Conservation (phyloP, 1,140 invertebrate species). For the Leptonema lineaticorne region DNA sequence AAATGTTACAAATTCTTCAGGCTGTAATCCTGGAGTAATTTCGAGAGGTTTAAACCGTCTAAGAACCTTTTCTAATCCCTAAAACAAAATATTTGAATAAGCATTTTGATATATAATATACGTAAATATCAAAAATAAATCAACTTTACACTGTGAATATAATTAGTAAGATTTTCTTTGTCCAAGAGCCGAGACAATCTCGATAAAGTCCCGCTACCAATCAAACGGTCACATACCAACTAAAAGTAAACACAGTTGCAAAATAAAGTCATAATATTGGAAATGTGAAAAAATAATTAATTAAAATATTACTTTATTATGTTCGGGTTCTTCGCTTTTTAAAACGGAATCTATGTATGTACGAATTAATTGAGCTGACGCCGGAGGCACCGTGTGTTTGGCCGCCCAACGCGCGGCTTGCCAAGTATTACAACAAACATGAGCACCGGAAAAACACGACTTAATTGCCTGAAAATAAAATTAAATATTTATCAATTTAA, state of each 20-base stretch:
- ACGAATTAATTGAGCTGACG: constrained; percentile 25
- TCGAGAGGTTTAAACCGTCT: constrained; percentile 46
- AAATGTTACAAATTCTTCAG: constrained; percentile 52
- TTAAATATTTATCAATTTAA: not conserved
- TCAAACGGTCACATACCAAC: constrained; percentile 27
- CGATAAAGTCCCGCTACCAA: constrained; percentile 24
- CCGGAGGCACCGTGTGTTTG: constrained; percentile 34
- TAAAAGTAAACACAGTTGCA: constrained; percentile 9
- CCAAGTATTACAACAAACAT: constrained; percentile 53
- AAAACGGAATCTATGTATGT: constrained; percentile 33
- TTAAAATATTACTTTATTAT: constrained; percentile 16
- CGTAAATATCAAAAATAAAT: not conserved
- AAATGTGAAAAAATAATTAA: not conserved
- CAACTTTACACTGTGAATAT: constrained; percentile 49
- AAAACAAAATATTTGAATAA: not conserved
- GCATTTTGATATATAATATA: not conserved
- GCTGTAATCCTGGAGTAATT: constrained; percentile 46
- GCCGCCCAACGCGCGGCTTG: constrained; percentile 48
- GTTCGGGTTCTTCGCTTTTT: constrained; percentile 32
- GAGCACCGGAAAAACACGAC: constrained; percentile 47
- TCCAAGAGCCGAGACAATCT: constrained; percentile 47
- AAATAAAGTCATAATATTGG: not conserved
- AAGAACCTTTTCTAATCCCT: constrained; percentile 52
- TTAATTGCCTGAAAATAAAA: constrained; percentile 31
- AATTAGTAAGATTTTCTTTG: constrained; percentile 53